Percentiles rank a stretch among this genome's conserved stretches.
phyloP scores from a whole-genome alignment of 1,140 invertebrate species.

The Achatina immaculata region DNA sequence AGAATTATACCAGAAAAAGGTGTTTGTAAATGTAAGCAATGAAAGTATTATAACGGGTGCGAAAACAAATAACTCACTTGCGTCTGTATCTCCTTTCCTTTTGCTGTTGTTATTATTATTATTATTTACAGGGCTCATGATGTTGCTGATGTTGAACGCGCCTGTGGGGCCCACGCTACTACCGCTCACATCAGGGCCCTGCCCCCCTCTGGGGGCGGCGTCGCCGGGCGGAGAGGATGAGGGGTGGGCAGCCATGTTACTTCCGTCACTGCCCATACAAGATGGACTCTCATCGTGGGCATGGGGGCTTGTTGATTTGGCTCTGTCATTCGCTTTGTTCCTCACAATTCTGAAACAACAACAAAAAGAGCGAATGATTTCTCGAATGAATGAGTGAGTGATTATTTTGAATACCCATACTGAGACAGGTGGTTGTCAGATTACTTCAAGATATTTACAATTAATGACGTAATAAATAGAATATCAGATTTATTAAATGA shows the following conservation, averaged over 20 bases:
- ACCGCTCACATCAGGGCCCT: neutral
- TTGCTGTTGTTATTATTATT: constrained; percentile 33
- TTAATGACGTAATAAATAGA: too few species aligned
- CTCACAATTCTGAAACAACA: constrained; percentile 25
- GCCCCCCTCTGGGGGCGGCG: neutral
- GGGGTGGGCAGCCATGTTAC: neutral
- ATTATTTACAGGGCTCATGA: constrained; percentile 31
- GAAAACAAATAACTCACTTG: constrained; percentile 17
- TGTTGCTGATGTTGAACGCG: constrained; percentile 38
- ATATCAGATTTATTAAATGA: too few species aligned
- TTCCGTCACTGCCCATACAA: constrained; percentile 17
- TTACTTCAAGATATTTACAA: too few species aligned
- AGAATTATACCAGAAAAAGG: too few species aligned
- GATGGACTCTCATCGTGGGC: constrained; percentile 12
- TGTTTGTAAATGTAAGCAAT: too few species aligned
- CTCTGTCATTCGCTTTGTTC: constrained; percentile 38
- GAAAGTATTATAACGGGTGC: too few species aligned
- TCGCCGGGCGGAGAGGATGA: constrained; percentile 13
- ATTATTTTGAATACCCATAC: too few species aligned
- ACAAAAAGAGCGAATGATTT: too few species aligned
- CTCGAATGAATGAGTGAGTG: neutral
- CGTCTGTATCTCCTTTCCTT: constrained; percentile 23
- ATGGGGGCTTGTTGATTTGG: constrained; percentile 28
- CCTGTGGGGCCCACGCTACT: neutral
- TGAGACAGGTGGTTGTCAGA: too few species aligned